phyloP scores from a whole-genome alignment of 2,888 invertebrate genomes.

The Adela reaumurella region DNA sequence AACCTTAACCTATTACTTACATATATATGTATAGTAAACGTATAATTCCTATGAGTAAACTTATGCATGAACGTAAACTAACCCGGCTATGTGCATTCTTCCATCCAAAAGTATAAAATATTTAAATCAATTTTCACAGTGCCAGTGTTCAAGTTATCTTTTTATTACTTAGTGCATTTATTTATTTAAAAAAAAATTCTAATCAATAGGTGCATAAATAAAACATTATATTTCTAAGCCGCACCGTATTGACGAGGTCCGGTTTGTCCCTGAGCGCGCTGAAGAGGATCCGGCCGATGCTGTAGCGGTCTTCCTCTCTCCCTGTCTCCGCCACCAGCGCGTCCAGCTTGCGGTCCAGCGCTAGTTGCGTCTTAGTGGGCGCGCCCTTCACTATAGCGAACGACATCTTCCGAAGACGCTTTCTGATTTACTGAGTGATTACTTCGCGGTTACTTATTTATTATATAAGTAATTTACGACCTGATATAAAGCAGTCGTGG shows the following conservation, averaged over 20 bases:
- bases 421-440: too few relatives aligned
- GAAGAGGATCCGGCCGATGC: background rate
- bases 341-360: background rate
- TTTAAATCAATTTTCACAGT: too few relatives aligned
- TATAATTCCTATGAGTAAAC: too few relatives aligned
- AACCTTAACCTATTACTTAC: too few relatives aligned
- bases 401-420: background rate
- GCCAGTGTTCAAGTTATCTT: too few relatives aligned
- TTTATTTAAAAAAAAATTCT: constrained; percentile 10
- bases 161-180: too few relatives aligned
- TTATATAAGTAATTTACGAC: too few relatives aligned
- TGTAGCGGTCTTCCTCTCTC: background rate
- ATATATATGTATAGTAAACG: too few relatives aligned
- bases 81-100: too few relatives aligned
- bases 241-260: background rate
- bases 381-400: background rate
- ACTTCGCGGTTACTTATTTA: too few relatives aligned
- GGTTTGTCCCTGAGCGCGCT: background rate
- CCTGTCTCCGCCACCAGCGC: background rate
- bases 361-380: background rate
- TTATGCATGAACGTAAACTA: too few relatives aligned
- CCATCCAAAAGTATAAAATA: constrained; percentile 5
- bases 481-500: too few relatives aligned
- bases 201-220: constrained; percentile 10
- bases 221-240: constrained; percentile 10